Evolutionary conservation across 2,888 invertebrate genomes (phyloP).

Genomic region (Pyralis farinalis): DNA sequence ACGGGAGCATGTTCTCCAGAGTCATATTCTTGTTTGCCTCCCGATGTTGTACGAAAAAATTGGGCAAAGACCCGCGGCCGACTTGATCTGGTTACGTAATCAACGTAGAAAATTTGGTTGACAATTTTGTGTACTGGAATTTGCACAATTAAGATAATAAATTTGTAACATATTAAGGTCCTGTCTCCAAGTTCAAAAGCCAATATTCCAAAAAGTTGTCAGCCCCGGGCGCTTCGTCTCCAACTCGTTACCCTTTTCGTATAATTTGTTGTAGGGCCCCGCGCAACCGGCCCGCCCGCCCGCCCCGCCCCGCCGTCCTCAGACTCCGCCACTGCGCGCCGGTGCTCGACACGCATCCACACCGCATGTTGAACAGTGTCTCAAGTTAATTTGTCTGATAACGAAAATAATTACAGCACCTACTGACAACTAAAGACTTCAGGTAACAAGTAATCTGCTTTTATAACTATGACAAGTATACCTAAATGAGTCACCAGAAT

Average conservation of each 20-base stretch:
- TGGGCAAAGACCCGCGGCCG: not conserved
- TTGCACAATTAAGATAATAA: conserved; percentile 12
- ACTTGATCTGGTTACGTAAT: no score
- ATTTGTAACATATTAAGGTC: conserved; percentile 15
- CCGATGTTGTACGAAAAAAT: no score
- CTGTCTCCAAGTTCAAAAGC: conserved; percentile 11
- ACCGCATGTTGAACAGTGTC: no score
- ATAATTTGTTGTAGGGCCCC: conserved; percentile 15
- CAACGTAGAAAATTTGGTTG: not conserved
- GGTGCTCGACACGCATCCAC: not conserved
- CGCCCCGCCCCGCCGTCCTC: not conserved
- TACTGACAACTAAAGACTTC: no score
- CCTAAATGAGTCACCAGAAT: no score
- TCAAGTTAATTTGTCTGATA: no score
- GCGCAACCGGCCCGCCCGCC: not conserved
- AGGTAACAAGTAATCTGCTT: no score
- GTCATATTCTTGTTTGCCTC: no score
- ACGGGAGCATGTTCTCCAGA: no score
- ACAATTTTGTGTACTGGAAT: conserved; percentile 3
- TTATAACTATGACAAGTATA: no score
- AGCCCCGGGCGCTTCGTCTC: conserved; percentile 13
- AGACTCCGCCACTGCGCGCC: not conserved
- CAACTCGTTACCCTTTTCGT: conserved; percentile 19
- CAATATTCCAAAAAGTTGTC: conserved; percentile 16
- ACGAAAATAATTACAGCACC: no score